Conservation (phyloP, 2,888 invertebrate genomes). For the Phortica okadai region DNA sequence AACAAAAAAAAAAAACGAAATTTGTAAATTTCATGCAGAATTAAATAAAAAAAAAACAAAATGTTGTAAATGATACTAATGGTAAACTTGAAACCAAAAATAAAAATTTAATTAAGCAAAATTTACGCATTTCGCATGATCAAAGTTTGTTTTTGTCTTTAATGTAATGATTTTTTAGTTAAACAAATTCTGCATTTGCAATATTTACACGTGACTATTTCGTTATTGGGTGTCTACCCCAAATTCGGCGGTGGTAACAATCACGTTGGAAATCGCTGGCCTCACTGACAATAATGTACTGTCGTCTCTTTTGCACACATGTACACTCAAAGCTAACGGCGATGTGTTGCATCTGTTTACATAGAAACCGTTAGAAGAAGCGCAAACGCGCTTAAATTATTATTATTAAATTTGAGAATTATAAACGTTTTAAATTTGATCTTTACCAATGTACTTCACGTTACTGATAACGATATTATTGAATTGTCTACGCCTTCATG, state of each 20-base stretch:
- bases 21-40: too few relatives aligned
- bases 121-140: neutral
- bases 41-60: neutral
- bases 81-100: neutral
- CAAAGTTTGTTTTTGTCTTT: neutral
- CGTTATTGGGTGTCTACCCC: too few relatives aligned
- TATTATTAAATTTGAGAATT: neutral
- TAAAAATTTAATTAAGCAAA: neutral
- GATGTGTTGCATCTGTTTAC: neutral
- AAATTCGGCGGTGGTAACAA: too few relatives aligned
- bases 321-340: neutral
- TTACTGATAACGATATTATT: slow-evolving; percentile 54
- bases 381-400: neutral
- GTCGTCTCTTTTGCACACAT: neutral
- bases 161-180: too few relatives aligned
- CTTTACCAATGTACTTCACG: slow-evolving; percentile 44
- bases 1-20: neutral
- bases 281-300: too few relatives aligned
- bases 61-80: neutral
- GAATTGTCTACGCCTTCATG: slow-evolving; percentile 40
- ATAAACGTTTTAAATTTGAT: neutral
- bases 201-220: too few relatives aligned
- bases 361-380: slow-evolving; percentile 1
- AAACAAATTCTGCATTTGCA: too few relatives aligned
- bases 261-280: too few relatives aligned